A percentile compares a stretch with the other conserved stretches of the same genome.
Conservation (phyloP, 2,797 vertebrate species). For the Eulemur coronatus region DNA sequence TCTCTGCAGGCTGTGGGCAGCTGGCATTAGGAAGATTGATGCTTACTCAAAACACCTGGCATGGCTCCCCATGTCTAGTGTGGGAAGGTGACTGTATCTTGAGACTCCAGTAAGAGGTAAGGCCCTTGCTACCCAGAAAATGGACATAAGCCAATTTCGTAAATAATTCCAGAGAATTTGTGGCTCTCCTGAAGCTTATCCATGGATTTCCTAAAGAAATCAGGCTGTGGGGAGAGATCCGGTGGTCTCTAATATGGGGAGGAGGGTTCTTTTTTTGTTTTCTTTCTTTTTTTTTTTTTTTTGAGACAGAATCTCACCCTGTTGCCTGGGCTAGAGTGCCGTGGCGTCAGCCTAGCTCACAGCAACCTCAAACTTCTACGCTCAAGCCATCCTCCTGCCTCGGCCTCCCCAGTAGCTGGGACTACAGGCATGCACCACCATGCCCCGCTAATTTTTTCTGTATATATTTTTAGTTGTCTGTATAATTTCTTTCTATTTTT, state of each 20-base stretch:
- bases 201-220: not conserved
- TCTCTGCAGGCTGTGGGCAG: not conserved
- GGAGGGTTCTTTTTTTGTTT: too few relatives aligned
- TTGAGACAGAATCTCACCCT: too few relatives aligned
- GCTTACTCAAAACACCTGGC: not conserved
- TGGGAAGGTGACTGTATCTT: not conserved
- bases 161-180: not conserved
- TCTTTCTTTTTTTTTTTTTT: too few relatives aligned
- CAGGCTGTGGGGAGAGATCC: not conserved
- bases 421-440: too few relatives aligned
- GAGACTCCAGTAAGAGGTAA: not conserved
- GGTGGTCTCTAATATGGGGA: not conserved
- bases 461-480: too few relatives aligned
- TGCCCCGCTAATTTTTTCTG: too few relatives aligned
- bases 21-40: not conserved
- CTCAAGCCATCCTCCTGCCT: too few relatives aligned
- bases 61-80: not conserved
- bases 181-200: not conserved
- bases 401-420: too few relatives aligned
- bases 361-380: too few relatives aligned
- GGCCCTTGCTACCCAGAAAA: not conserved
- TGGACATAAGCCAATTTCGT: not conserved
- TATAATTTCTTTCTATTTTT: too few relatives aligned
- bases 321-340: too few relatives aligned
- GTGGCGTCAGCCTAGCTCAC: too few relatives aligned